These are phyloP conservation scores for Lagocephalus sceleratus DNA, from an alignment of 2,797 vertebrate genomes.

Conservation along the genomic window DNA sequence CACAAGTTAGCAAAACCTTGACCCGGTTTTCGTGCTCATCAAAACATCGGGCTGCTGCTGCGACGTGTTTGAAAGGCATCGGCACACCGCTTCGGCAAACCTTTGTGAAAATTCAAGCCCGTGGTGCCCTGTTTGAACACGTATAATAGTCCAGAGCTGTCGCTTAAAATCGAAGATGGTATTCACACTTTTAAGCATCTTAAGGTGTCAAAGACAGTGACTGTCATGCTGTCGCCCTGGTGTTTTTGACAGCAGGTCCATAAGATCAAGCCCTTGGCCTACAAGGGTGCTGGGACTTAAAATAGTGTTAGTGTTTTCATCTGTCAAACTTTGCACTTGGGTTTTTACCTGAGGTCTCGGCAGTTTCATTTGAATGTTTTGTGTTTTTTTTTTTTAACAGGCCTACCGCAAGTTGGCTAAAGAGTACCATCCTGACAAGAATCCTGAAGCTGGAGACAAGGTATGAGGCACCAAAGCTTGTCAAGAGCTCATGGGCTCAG, in stretches of 20 bases:
- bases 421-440: conserved; percentile 97
- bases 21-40: no score
- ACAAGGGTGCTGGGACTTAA: conserved; percentile 1
- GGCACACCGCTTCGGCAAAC: no score
- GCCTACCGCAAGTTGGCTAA: conserved; percentile 94
- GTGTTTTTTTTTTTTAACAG: conserved; percentile 63
- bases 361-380: not conserved
- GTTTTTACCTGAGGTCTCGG: not conserved
- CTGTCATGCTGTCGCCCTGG: conserved; percentile 28
- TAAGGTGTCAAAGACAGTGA: conserved; percentile 32
- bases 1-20: no score
- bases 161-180: not conserved
- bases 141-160: no score
- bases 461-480: conserved; percentile 65
- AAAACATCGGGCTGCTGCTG: no score
- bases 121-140: no score
- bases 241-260: conserved; percentile 54
- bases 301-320: not conserved
- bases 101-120: no score
- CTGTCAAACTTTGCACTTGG: not conserved
- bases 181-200: not conserved
- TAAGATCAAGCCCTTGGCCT: conserved; percentile 8
- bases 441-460: conserved; percentile 96
- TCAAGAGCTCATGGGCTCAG: conserved; percentile 1
- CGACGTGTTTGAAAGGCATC: no score